Percentiles rank a stretch among this genome's conserved stretches.
Conservation (phyloP, 2,113 vertebrate genomes). For the Brachypodius melanocephalos region DNA sequence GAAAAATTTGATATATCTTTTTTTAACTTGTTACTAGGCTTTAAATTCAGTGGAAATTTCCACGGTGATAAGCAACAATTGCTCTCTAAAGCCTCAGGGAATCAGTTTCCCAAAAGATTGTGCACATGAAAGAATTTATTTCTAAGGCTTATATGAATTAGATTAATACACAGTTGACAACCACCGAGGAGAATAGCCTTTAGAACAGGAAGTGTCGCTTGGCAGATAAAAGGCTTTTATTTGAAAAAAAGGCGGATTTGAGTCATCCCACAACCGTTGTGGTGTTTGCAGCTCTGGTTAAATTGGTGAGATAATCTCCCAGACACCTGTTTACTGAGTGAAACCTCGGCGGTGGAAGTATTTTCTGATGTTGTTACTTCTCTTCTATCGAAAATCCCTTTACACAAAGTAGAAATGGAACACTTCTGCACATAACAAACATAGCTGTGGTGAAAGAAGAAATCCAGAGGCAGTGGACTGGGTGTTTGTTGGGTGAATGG, state of each 20-base stretch:
- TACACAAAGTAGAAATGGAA: not conserved
- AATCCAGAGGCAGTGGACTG: not conserved
- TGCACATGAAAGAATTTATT: conserved; percentile 46
- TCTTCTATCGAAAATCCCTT: conserved; percentile 27
- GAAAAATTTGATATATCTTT: not conserved
- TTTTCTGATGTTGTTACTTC: conserved; percentile 5
- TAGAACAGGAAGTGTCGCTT: not conserved
- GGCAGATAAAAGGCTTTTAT: conserved; percentile 45
- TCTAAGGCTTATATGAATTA: conserved; percentile 44
- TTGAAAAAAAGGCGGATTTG: not conserved
- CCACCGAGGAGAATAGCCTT: not conserved
- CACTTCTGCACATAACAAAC: not conserved
- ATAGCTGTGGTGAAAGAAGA: not conserved
- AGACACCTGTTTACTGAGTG: conserved; percentile 52
- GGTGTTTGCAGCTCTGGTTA: conserved; percentile 42
- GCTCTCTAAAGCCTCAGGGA: conserved; percentile 34
- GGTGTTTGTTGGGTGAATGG: not conserved
- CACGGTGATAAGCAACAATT: conserved; percentile 21
- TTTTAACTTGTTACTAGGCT: conserved; percentile 4
- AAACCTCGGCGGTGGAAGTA: not conserved
- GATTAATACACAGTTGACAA: conserved; percentile 45
- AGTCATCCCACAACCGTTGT: not conserved
- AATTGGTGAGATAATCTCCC: conserved; percentile 43
- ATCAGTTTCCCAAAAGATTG: conserved; percentile 36
- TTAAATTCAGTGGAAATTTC: conserved; percentile 35